Base-by-base conservation (phyloP, 1,140 invertebrate species). In the Drosophila ercepeae region DNA sequence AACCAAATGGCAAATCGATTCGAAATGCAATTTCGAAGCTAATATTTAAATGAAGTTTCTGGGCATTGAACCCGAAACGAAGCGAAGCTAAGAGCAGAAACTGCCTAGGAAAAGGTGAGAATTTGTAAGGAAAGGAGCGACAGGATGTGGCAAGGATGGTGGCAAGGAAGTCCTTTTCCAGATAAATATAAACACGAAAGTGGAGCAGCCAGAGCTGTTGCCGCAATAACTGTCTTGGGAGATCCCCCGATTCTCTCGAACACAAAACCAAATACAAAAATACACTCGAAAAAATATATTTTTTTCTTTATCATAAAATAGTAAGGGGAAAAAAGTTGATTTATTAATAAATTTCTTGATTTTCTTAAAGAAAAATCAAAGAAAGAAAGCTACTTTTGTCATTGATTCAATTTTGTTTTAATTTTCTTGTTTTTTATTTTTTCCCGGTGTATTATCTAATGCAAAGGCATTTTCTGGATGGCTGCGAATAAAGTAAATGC, bases 41-140 rank as follows among this genome's bases (percentile, higher is more conserved):
- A 74, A 82, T 82, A 82, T 82, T 69, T 60, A 67, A 84, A 84
- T 76, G 65, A 64, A 72, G 75, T 79, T 79, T 46, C 39, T 14
- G 79, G 53, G 41, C 79, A 67, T 81, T 86, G 81, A 86, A 86
- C 81, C 42, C 61, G 13, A 23, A 14, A 36, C n/a, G n/a, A n/a
- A n/a, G n/a, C n/a, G n/a, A n/a, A 29, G 44, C 29, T 2, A 36
- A 19, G 29, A 4, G 29, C 29, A 32, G 29, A 32, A 2, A 32
- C n/a, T 5, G 34, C 34, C 36, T 39, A 16, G 36, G 4, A 65
- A 55, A 74, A 86, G 81, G 82, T 86, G 81, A 77, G 76, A 88
- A 84, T 72, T 71, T 75, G 70, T 70, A 63, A 46, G 78, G 54
- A 55, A 57, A 49, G 23, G 50, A n/a, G 29, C 36, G 39, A 21